Base-by-base conservation (phyloP, 2,797 vertebrate species). In the Myotis planiceps region DNA sequence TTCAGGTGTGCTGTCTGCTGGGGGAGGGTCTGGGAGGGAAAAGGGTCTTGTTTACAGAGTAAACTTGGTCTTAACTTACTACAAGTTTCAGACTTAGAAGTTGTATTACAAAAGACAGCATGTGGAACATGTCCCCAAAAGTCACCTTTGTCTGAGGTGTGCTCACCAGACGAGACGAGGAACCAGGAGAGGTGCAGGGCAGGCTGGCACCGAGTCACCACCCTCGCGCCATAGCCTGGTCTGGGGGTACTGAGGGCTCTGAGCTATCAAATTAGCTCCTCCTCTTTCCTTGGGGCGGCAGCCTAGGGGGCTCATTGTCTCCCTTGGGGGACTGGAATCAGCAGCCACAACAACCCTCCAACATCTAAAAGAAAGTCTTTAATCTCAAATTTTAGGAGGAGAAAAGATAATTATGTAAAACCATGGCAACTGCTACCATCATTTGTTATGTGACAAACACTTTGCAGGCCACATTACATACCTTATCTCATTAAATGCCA, bases 11-110 rank as follows among this genome's bases (percentile, higher is more conserved):
- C 45, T 45, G 0, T 47, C 58, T 63, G n/a, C 10, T 21, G 7
- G 6, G 0, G 8, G 25, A 42, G 3, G 12, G 0, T 1, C 16
- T 29, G 2, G 0, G 8, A 29, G 10, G 7, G 12, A 23, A 14
- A 34, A 39, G 9, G 10, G 87, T 32, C 51, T 4, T 49, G 75
- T 60, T 86, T 75, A 34, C 13, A 93, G 34, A 47, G 45, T 45
- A 53, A 65, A 16, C 25, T 87, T 82, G 55, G 42, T 21, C 49
- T 15, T 76, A 45, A 84, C 3, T 80, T 90, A 60, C 9, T 86
- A 13, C 47, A 21, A 49, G 19, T 79, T 89, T 89, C 42, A 66
- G 27, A 85, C 27, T n/a, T 23, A 1, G 47, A 89, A 39, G 37
- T 32, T 90, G 82, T 51, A 1, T 75, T 82, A 37, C n/a, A n/a